These are phyloP conservation scores for Montipora cactus DNA, from an alignment of 64 coral and sea anemone genomes.

Conservation along the genomic window DNA sequence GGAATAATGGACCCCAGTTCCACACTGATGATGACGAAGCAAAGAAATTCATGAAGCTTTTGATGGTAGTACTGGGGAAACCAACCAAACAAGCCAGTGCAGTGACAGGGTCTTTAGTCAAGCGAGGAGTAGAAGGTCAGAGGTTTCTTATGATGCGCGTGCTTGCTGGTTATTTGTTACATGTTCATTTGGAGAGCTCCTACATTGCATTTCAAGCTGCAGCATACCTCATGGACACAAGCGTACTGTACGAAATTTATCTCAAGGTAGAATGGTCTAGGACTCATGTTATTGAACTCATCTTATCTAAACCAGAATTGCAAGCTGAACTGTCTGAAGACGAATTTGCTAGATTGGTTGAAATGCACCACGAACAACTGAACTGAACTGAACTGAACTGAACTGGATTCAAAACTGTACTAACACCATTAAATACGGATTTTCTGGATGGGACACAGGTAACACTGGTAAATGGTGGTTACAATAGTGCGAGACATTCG, in stretches of 20 bases:
- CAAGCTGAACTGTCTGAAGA: constrained; percentile 61
- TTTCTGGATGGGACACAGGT: no score
- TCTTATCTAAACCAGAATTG: constrained; percentile 80
- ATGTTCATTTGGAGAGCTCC: constrained; percentile 74
- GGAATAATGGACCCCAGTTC: constrained; percentile 72
- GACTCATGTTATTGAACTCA: constrained; percentile 56
- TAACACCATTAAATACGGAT: no score
- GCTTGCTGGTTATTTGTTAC: constrained; percentile 64
- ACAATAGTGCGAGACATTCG: no score
- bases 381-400: background rate
- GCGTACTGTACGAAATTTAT: constrained; percentile 70
- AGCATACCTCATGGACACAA: constrained; percentile 69
- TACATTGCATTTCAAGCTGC: constrained; percentile 72
- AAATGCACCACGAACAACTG: constrained; percentile 34
- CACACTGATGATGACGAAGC: constrained; percentile 70
- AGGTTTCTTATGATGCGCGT: constrained; percentile 55
- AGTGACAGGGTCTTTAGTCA: constrained; percentile 66
- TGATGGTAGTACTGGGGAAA: constrained; percentile 83
- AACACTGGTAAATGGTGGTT: no score
- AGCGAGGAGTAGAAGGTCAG: constrained; percentile 11
- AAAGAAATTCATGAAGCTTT: constrained; percentile 73
- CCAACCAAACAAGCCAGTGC: constrained; percentile 84
- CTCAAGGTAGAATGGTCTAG: constrained; percentile 9
- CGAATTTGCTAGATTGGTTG: constrained; percentile 63
- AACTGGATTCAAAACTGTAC: no score